Conservation (phyloP, 1,140 invertebrate species). For the Drosophila suzukii region DNA sequence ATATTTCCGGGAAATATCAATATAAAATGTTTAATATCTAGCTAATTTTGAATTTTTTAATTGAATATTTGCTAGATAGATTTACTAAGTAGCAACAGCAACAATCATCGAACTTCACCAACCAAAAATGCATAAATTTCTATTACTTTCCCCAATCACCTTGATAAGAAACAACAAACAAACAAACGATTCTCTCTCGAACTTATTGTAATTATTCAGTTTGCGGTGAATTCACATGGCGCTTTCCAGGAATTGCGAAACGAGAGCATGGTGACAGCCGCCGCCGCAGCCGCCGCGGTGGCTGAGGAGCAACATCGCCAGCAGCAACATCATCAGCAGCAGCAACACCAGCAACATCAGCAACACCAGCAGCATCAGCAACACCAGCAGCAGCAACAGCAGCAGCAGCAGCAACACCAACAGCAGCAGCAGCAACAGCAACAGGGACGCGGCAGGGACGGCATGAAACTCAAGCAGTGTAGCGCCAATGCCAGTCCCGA, state of each 20-base stretch:
- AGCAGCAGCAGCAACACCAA: slow-evolving; percentile 83
- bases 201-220: slow-evolving; percentile 81
- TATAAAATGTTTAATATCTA: no score
- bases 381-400: slow-evolving; percentile 87
- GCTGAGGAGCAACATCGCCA: slow-evolving; percentile 85
- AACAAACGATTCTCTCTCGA: slow-evolving; percentile 49
- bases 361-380: slow-evolving; percentile 83
- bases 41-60: no score
- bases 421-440: slow-evolving; percentile 85
- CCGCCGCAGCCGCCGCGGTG: slow-evolving; percentile 86
- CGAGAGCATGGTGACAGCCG: slow-evolving; percentile 90
- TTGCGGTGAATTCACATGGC: slow-evolving; percentile 84
- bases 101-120: not conserved
- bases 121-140: slow-evolving; percentile 6
- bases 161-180: slow-evolving; percentile 28
- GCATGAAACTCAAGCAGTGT: slow-evolving; percentile 93
- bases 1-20: not conserved
- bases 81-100: not conserved
- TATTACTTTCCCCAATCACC: not conserved
- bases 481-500: slow-evolving; percentile 97
- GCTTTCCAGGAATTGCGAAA: slow-evolving; percentile 91
- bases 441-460: slow-evolving; percentile 88
- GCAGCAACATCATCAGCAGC: slow-evolving; percentile 84
- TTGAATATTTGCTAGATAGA: no score
- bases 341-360: slow-evolving; percentile 86